Evolutionary conservation across 2,113 vertebrate species (phyloP).

Genomic region (Plestiodon gilberti): DNA sequence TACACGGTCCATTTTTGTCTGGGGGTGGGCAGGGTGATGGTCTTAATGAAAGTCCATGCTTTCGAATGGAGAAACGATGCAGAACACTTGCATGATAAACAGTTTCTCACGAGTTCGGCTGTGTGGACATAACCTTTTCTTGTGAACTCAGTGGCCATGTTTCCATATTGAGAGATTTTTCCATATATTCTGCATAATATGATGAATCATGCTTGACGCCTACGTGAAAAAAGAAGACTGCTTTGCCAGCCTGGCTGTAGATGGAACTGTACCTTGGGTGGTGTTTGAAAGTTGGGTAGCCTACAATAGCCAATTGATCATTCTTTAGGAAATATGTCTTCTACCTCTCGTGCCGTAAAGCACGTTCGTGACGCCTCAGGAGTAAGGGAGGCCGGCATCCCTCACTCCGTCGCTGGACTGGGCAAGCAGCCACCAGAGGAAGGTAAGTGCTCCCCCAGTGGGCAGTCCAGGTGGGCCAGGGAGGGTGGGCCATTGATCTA

Average conservation of each 20-base stretch:
- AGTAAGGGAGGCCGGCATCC: too few relatives aligned
- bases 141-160: background rate
- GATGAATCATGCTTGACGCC: background rate
- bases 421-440: too few relatives aligned
- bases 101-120: background rate
- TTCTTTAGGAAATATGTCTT: background rate
- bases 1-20: background rate
- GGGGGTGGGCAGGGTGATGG: background rate
- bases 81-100: background rate
- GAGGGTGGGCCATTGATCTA: too few relatives aligned
- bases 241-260: background rate
- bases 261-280: background rate
- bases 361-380: too few relatives aligned
- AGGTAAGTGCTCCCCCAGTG: too few relatives aligned
- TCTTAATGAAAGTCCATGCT: background rate
- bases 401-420: too few relatives aligned
- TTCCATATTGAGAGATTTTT: background rate
- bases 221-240: background rate
- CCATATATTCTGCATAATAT: background rate
- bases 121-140: background rate
- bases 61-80: background rate
- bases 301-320: background rate
- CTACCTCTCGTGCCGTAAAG: too few relatives aligned
- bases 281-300: background rate
- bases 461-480: too few relatives aligned